These are phyloP conservation scores for Eremophila alpestris DNA, from an alignment of 2,797 vertebrate species.

Conservation along the genomic window DNA sequence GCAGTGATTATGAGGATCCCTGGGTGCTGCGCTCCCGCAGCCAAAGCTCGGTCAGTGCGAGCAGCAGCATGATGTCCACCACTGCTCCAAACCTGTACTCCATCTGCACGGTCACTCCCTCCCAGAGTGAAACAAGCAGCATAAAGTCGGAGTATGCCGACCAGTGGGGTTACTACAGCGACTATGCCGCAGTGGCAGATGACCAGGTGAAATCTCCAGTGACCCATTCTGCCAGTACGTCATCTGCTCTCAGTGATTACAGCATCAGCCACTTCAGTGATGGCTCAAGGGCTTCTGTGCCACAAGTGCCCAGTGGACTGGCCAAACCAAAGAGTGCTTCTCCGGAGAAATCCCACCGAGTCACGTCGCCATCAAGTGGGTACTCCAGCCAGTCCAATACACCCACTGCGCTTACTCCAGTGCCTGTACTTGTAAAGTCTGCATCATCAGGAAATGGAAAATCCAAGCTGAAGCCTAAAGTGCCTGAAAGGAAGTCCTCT, in stretches of 20 bases:
- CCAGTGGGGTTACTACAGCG: constrained; percentile 92
- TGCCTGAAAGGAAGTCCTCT: constrained; percentile 97
- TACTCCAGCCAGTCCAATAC: constrained; percentile 99
- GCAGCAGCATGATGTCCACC: constrained; percentile 87
- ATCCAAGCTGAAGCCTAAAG: constrained; percentile 86
- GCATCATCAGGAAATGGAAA: constrained; percentile 85
- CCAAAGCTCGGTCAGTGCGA: constrained; percentile 89
- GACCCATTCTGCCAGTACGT: constrained; percentile 33
- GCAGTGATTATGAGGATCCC: constrained; percentile 94
- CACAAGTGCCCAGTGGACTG: constrained; percentile 66
- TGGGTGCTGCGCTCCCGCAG: constrained; percentile 92
- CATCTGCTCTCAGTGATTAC: constrained; percentile 63
- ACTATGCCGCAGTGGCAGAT: constrained; percentile 79
- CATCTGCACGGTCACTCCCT: constrained; percentile 88
- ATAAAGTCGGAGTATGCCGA: constrained; percentile 92
- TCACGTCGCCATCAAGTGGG: constrained; percentile 96
- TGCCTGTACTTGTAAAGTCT: constrained; percentile 86
- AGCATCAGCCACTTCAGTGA: constrained; percentile 72
- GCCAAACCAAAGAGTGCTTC: constrained; percentile 84
- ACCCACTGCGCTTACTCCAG: constrained; percentile 93
- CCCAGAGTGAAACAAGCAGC: constrained; percentile 95
- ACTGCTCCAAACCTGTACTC: constrained; percentile 84
- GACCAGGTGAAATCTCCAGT: constrained; percentile 78
- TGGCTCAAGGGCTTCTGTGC: constrained; percentile 60
- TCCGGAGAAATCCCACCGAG: constrained; percentile 89